Conservation (phyloP, 2,888 invertebrate genomes). For the Malthinus seriepunctatus region DNA sequence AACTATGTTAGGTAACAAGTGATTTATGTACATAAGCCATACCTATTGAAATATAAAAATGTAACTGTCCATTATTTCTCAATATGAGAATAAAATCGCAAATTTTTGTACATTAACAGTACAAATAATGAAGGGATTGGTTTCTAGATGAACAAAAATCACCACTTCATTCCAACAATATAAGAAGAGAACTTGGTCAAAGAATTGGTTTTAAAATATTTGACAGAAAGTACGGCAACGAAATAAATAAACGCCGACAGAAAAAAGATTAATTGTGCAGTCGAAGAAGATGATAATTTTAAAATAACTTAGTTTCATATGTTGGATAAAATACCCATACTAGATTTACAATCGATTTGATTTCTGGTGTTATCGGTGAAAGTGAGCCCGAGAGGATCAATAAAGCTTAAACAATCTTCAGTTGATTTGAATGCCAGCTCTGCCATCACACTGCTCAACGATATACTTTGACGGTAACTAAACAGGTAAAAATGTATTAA, state of each 20-base stretch:
- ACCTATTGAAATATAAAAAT: constrained; percentile 4
- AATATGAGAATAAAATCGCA: not conserved
- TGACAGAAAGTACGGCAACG: not conserved
- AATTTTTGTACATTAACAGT: not conserved
- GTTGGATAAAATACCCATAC: constrained; percentile 63
- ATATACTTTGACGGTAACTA: constrained; percentile 94
- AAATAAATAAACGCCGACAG: not conserved
- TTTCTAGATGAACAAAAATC: not conserved
- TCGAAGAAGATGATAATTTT: not conserved
- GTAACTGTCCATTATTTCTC: not conserved
- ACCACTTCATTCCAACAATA: not conserved
- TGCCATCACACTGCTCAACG: constrained; percentile 82
- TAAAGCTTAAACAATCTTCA: constrained; percentile 86
- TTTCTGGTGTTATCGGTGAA: constrained; percentile 70
- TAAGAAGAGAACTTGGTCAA: not conserved
- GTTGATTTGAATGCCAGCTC: constrained; percentile 86
- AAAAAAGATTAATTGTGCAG: not conserved
- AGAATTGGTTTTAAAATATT: not conserved
- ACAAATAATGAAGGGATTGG: not conserved
- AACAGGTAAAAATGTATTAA: constrained; percentile 42
- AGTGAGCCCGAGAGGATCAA: constrained; percentile 77
- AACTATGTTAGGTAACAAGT: not conserved
- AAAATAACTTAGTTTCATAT: constrained; percentile 52
- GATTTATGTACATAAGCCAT: constrained; percentile 1
- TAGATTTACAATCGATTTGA: constrained; percentile 90